Evolutionary conservation across 1,140 invertebrate species (phyloP), one percentile per base, ranked within the genome.

Genomic region (Solenopsis fugax): DNA sequence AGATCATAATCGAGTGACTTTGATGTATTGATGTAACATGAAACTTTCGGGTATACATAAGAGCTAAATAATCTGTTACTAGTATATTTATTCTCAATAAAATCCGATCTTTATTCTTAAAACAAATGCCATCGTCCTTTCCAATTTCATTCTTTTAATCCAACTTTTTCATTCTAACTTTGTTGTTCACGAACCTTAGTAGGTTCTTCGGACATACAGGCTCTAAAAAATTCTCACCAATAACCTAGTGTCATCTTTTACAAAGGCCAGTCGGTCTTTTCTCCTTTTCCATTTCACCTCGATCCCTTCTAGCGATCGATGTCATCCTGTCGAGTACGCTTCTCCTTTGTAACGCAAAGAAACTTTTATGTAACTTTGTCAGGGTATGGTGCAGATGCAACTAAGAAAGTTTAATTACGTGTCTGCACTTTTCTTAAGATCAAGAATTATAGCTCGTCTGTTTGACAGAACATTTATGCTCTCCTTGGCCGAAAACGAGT

Each of bases 351-450:
- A 62, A 81, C 48, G 72, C 67, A 58, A 50, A 72, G 16, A 52
- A 54, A 84, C 64, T 90, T 89, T 84, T 78, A 81, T 87, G 85
- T 87, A 82, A 89, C 72, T 89, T 89, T n/a, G 21, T 34, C 65
- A 21, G 24, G 45, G 52, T 48, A 48, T 21, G 52, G 54, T 67
- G 69, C 54, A 21, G 65, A 82, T 48, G 72, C 54, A 84, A 78
- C 71, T 45, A 48, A 75, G 60, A 89, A 90, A 90, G 71, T 90
- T 89, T 90, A 90, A 90, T 90, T 88, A 88, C 77, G 77, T 71
- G 85, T 87, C 69, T 50, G 45, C 60, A 80, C 62, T 80, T 73
- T 84, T 78, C 58, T 72, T 37, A 41, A 24, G 56, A 54, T 52
- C 56, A 80, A 64, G 72, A 60, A 45, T 52, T 87, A 72, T 72